phyloP scores from a whole-genome alignment of 2,888 invertebrate genomes.

The Trachelus troglodyta region DNA sequence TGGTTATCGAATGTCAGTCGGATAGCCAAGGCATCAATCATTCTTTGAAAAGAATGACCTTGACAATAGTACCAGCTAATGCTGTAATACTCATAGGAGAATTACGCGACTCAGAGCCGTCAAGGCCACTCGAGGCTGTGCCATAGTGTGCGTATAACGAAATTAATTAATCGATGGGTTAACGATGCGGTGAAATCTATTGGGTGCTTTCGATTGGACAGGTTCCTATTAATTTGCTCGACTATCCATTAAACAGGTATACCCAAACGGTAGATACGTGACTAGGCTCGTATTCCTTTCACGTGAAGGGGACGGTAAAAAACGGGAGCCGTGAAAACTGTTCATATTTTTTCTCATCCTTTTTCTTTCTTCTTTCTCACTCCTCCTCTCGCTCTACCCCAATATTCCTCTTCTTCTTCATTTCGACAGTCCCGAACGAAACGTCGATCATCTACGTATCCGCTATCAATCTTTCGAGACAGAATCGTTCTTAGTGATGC shows the following conservation, averaged over 20 bases:
- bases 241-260: not conserved
- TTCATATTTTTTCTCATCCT: conserved; percentile 6
- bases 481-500: not conserved
- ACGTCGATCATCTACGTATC: conserved; percentile 17
- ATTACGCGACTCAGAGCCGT: not conserved
- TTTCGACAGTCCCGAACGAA: conserved; percentile 14
- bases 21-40: not conserved
- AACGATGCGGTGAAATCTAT: not conserved
- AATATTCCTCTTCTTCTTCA: conserved; percentile 12
- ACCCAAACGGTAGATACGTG: not conserved
- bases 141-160: not conserved
- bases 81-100: not conserved
- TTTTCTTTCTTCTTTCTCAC: conserved; percentile 19
- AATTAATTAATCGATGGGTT: not conserved
- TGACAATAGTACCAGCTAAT: not conserved
- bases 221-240: not conserved
- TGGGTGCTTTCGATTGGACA: not conserved
- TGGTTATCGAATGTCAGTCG: not conserved
- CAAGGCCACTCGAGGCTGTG: not conserved
- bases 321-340: not conserved
- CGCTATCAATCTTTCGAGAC: not conserved
- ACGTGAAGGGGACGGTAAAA: not conserved
- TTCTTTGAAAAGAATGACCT: not conserved
- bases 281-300: not conserved
- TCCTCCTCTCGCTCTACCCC: conserved; percentile 17